Percentiles rank a stretch among this genome's conserved stretches.
These are phyloP conservation scores for Aulostomus chinensis DNA, from an alignment of 2,797 vertebrate genomes.

Conservation along the genomic window DNA sequence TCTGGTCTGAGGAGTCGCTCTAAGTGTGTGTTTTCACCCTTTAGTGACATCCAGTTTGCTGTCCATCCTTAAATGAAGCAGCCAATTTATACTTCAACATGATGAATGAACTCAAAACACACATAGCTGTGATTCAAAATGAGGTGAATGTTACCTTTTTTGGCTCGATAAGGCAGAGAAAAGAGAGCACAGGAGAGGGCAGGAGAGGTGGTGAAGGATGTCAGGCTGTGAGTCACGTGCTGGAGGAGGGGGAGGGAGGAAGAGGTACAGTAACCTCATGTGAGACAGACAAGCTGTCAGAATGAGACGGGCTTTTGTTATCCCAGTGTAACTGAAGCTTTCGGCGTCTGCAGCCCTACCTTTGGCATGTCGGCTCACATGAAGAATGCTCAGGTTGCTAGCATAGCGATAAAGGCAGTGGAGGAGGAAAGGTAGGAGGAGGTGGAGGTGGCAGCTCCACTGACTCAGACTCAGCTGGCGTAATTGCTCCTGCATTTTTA, in stretches of 20 bases:
- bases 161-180: too few species aligned
- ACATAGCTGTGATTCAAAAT: too few species aligned
- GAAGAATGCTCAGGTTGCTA: constrained; percentile 55
- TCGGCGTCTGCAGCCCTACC: constrained; percentile 47
- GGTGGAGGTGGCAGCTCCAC: constrained; percentile 43
- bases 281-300: constrained; percentile 51
- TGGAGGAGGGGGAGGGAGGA: constrained; percentile 6
- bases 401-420: constrained; percentile 11
- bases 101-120: too few species aligned
- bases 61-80: too few species aligned
- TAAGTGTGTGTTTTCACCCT: too few species aligned
- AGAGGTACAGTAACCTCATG: constrained; percentile 32
- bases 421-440: constrained; percentile 15
- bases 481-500: constrained; percentile 80
- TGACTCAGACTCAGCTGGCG: constrained; percentile 58
- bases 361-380: constrained; percentile 34
- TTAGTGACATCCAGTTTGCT: too few species aligned
- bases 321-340: constrained; percentile 60
- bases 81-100: too few species aligned
- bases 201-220: constrained; percentile 41
- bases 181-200: too few species aligned
- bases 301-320: constrained; percentile 57
- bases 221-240: constrained; percentile 35
- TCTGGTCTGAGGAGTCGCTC: too few species aligned
- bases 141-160: too few species aligned